Evolutionary conservation across 2,888 invertebrate species (phyloP), one percentile per base, ranked within the genome.

Genomic region (Phoronis australis): DNA sequence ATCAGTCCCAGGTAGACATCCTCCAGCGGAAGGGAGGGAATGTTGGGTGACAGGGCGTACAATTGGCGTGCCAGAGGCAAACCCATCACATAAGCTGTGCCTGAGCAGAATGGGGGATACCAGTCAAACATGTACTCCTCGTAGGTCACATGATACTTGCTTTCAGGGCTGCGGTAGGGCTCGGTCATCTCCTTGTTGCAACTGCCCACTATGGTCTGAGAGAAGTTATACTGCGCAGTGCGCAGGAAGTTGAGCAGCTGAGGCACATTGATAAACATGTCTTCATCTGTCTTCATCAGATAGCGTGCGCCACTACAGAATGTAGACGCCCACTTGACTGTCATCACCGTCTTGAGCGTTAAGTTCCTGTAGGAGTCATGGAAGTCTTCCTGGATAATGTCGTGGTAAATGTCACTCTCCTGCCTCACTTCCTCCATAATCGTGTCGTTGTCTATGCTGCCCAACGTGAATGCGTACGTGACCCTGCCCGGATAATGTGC

Each of bases 1-100:
- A 67, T 68, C 26, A 66, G 42, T 1, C 63, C 52, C 0, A 66
- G 54, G 41, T 64, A 69, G 15, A 68, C 63, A 43, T 69, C 69
- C 45, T 69, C 69, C 38, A 68, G 47, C 48, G 64, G 59, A 40
- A 68, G 66, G 50, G 65, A 66, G 1, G 69, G 69, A 1, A 66
- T 54, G 43, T 55, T 47, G 2, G 53, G 55, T 3, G 67, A 67
- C 2, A 62, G 45, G 4, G 55, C 48, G 20, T 56, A 54, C 4
- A 69, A 48, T 37, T 59, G 54, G 12, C 44, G 40, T 1, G 56
- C 65, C 3, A 64, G 60, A 9, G 54, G 46, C 37, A 56, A 52
- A n/a, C 59, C 59, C 24, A 62, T 65, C 15, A 65, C 52, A 44
- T 68, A 68, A 0, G 62, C 62, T 0, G 65, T 63, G 2, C 68